Evolutionary conservation across 2,797 vertebrate genomes (phyloP), one percentile per base, ranked within the genome.

Genomic region (Paedocypris micromegethes): DNA sequence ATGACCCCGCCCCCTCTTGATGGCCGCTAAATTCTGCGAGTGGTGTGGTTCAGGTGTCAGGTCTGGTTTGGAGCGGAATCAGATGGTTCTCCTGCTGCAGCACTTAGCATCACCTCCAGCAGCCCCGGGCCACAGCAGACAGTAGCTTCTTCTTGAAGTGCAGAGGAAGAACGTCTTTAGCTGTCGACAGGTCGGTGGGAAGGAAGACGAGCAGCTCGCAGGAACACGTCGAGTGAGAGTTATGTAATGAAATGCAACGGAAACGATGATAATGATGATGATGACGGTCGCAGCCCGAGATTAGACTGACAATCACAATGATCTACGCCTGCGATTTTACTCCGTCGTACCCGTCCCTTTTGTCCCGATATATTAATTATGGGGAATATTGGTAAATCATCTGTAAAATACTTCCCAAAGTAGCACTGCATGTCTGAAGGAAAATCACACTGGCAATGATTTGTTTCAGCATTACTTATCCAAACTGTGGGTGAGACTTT

Each of bases 81-180:
- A 52, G 65, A 66, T 64, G 75, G 73, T 72, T 74, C 72, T 70
- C 70, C 73, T 75, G 68, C 74, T 74, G 47, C 72, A 52, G 64
- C 72, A 76, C 77, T 76, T 72, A 73, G 63, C 71, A 74, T 75
- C 75, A 72, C 62, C 68, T 70, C 70, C 72, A 77, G 70, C 56
- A 66, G 73, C 77, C 79, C 79, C 8, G 71, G 77, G 79, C 79
- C 75, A 75, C 57, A 55, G 63, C 71, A 70, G 68, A 73, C 76
- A 72, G 72, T 48, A 23, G n/a, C 75, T 74, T 73, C 74, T 72
- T 73, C 75, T 69, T 65, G 75, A 80, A 78, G 74, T 78, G 72
- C 74, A 64, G 69, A 45, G 69, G 61, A 72, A 72, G 74, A 75
- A 70, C 68, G 77, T 75, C 65, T 75, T 75, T 75, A 74, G 58